These are phyloP conservation scores for Tiphia femorata DNA, from an alignment of 2,888 invertebrate genomes.

Conservation along the genomic window DNA sequence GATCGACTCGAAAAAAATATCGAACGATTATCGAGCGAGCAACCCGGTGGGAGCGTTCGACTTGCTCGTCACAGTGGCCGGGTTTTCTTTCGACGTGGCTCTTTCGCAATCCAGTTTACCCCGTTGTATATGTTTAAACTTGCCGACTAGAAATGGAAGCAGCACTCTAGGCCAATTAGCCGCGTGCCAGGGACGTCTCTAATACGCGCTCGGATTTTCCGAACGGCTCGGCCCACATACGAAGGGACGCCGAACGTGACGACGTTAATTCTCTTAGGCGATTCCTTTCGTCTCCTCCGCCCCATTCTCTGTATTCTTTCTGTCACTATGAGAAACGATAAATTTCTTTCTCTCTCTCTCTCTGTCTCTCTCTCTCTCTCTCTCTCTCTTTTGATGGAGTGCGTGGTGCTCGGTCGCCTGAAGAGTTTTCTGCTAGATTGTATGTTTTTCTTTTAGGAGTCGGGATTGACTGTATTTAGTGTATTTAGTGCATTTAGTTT, in stretches of 20 bases:
- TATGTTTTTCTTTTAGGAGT: no score
- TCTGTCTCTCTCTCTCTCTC: neutral
- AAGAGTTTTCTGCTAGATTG: no score
- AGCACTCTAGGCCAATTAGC: slow-evolving; percentile 48
- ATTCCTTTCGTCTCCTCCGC: slow-evolving; percentile 20
- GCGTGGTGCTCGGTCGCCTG: no score
- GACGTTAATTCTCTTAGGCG: slow-evolving; percentile 44
- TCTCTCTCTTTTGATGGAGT: neutral
- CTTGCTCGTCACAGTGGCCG: neutral
- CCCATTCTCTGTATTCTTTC: slow-evolving; percentile 4
- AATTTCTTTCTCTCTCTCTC: neutral
- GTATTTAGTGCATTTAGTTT: no score
- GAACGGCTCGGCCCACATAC: slow-evolving; percentile 17
- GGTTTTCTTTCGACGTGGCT: neutral
- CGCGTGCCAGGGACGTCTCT: slow-evolving; percentile 37
- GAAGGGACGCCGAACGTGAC: slow-evolving; percentile 29
- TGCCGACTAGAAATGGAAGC: slow-evolving; percentile 7
- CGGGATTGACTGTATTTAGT: no score
- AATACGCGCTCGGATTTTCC: slow-evolving; percentile 26
- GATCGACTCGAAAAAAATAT: no score
- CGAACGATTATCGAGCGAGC: no score
- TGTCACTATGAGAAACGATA: neutral
- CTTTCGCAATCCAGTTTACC: no score
- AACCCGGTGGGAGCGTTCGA: no score
- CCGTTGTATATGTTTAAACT: no score